Base-by-base conservation (phyloP, 2,113 vertebrate genomes). In the Cochlearius cochlearius region DNA sequence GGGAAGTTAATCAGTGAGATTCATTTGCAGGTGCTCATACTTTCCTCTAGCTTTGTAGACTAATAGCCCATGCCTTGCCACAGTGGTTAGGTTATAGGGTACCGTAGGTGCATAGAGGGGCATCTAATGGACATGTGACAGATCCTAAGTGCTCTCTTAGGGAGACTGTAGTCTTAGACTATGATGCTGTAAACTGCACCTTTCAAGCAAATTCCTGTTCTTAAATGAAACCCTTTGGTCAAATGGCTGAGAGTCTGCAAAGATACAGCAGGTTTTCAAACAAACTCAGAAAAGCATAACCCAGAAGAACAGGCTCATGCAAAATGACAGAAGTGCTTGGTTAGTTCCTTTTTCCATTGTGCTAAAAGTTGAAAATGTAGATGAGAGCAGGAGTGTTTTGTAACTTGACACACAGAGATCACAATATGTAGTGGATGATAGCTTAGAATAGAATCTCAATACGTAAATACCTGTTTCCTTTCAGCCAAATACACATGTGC, bases 41-140 rank as follows among this genome's bases (percentile, higher is more conserved):
- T 71, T 90, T 30, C 9, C 17, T 52, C 30, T 66, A 15, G 10
- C 25, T 90, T 73, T 81, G 21, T 60, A 58, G 60, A 38, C 15
- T 52, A 63, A 32, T 22, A 59, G 27, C 5, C 3, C 5, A 2
- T 63, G 32, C 16, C 20, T 53, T 73, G 15, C 43, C 86, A 2
- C 5, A 20, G n/a, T 82, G 32, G 2, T 75, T 34, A 20, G 26
- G 18, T 50, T 69, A 17, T n/a, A 45, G 20, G 20, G 7, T 60
- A 16, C 26, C 59, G 0, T 0, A n/a, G 47, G 15, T 60, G 30
- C 4, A 16, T 11, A n/a, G 63, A 66, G 2, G 11, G 34, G 6
- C 36, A 21, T 19, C 19, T 81, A 22, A 78, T 17, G 38, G 47
- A 21, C 8, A 11, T 30, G 7, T 71, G 73, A 55, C 23, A 50